Evolutionary conservation across 2,113 vertebrate genomes (phyloP).

Genomic region (Caretta caretta): DNA sequence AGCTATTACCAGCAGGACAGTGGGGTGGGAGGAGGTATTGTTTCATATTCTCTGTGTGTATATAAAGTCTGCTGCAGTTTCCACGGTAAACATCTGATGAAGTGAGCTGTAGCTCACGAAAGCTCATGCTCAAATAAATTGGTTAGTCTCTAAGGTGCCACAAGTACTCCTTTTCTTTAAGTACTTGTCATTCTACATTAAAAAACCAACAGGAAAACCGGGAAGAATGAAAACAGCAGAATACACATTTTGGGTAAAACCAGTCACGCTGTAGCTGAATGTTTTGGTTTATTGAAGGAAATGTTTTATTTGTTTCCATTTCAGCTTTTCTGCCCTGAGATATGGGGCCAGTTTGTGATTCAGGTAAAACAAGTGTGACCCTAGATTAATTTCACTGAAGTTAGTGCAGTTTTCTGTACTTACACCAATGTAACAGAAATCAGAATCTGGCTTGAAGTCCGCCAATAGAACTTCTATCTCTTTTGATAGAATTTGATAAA

Average conservation of each 20-base stretch:
- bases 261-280: background rate
- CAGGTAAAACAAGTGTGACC: background rate
- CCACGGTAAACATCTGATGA: no score
- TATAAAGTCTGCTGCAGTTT: no score
- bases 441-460: background rate
- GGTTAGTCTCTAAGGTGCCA: no score
- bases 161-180: no score
- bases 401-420: background rate
- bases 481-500: background rate
- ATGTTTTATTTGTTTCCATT: background rate
- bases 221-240: background rate
- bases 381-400: background rate
- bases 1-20: no score
- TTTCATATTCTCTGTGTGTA: no score
- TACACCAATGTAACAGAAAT: fast-evolving
- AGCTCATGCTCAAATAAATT: no score
- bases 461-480: background rate
- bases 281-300: background rate
- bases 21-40: no score
- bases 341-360: background rate
- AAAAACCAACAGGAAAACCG: background rate
- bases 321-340: background rate
- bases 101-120: no score
- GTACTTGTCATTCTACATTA: background rate
- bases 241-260: background rate